Evolutionary conservation across 2,113 vertebrate species (phyloP).

Genomic region (Sebastes fasciatus): DNA sequence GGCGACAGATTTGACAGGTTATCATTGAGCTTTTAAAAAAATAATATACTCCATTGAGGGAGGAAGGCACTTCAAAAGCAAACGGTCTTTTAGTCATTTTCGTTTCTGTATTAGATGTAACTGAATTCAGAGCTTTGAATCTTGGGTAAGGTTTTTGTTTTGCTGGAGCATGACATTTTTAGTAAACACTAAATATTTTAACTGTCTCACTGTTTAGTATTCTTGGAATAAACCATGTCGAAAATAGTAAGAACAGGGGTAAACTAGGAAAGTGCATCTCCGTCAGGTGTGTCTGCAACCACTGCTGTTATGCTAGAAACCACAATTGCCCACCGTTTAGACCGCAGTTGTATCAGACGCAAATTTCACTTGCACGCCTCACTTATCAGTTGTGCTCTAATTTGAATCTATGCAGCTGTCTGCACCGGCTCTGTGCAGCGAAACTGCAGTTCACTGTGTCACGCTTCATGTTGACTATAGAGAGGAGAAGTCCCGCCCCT

Average conservation of each 20-base stretch:
- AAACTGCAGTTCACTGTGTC: background rate
- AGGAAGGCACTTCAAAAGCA: slow-evolving; percentile 22
- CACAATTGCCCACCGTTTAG: no score
- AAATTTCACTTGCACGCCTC: background rate
- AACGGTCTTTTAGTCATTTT: background rate
- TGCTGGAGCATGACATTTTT: slow-evolving; percentile 21
- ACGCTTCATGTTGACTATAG: background rate
- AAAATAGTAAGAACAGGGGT: background rate
- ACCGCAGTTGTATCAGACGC: background rate
- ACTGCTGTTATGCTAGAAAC: background rate
- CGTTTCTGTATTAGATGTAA: slow-evolving; percentile 2
- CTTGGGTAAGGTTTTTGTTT: slow-evolving; percentile 20
- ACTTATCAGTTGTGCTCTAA: background rate
- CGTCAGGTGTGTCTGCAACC: background rate
- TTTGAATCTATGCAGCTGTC: background rate
- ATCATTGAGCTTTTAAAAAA: slow-evolving; percentile 23
- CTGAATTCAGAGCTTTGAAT: slow-evolving; percentile 17
- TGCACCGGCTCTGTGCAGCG: background rate
- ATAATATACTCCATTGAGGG: background rate
- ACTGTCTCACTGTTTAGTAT: background rate
- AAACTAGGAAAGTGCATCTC: background rate
- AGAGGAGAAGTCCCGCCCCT: no score
- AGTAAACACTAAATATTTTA: slow-evolving; percentile 6
- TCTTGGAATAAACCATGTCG: background rate
- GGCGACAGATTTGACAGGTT: background rate